Evolutionary conservation across 92 coral and sea anemone genomes (phyloP).

Genomic region (Pocillopora meandrina): DNA sequence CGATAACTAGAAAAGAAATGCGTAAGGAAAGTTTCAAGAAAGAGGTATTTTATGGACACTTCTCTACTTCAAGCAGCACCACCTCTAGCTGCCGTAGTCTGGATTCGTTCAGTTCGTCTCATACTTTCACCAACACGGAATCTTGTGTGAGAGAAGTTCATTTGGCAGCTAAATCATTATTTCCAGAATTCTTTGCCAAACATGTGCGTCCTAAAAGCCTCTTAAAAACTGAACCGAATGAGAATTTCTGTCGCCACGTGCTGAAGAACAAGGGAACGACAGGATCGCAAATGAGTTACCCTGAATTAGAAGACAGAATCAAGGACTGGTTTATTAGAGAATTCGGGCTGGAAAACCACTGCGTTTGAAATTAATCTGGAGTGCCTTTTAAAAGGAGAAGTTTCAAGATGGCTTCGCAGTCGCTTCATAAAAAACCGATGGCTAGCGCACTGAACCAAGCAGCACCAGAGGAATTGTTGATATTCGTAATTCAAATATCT

Average conservation of each 20-base stretch:
- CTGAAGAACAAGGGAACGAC: neutral
- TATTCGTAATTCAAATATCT: too few species aligned
- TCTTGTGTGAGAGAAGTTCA: neutral
- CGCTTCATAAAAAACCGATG: too few species aligned
- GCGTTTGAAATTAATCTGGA: neutral
- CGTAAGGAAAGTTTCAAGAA: neutral
- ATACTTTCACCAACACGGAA: neutral
- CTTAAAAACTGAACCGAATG: neutral
- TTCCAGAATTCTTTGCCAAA: slow-evolving; percentile 4
- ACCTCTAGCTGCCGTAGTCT: neutral
- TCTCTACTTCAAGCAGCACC: neutral
- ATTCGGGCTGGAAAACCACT: neutral
- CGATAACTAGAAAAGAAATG: neutral
- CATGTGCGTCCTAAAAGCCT: neutral
- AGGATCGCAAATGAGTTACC: neutral
- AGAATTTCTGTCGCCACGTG: neutral
- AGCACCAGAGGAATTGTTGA: too few species aligned
- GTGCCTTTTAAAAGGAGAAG: neutral
- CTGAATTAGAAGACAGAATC: neutral
- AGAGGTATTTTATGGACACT: neutral
- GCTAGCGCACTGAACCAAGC: too few species aligned
- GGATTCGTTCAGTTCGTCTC: neutral
- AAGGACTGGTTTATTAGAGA: neutral
- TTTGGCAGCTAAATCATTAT: neutral
- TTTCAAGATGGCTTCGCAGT: neutral